These are phyloP conservation scores for Halcyon senegalensis DNA, from an alignment of 2,113 vertebrate genomes.

Conservation along the genomic window DNA sequence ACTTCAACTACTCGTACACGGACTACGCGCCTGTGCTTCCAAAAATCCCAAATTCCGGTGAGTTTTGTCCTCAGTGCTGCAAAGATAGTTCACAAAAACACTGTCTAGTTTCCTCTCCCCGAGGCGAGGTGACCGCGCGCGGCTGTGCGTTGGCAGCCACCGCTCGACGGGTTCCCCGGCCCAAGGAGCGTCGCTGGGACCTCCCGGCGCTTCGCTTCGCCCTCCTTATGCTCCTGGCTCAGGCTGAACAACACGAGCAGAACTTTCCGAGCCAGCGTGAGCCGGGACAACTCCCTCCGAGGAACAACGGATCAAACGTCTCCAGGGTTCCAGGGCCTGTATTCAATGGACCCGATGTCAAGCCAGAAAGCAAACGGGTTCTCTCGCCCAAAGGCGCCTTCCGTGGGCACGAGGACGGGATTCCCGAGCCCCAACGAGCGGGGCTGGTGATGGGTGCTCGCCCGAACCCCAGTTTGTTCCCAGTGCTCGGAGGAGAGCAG, in stretches of 20 bases:
- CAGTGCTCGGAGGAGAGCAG: not conserved
- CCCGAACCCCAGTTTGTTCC: too few relatives aligned
- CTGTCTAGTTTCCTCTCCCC: not conserved
- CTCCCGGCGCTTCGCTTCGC: fast-evolving
- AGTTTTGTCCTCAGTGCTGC: not conserved
- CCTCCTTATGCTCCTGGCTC: not conserved
- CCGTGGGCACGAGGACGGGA: not conserved
- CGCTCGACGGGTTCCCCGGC: not conserved
- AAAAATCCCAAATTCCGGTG: not conserved
- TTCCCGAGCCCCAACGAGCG: fast-evolving
- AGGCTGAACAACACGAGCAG: not conserved
- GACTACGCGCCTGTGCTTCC: not conserved
- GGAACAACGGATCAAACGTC: fast-evolving
- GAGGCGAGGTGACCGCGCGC: fast-evolving
- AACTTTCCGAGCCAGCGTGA: not conserved
- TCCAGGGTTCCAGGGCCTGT: not conserved
- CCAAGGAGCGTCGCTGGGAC: not conserved
- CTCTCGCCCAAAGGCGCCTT: fast-evolving
- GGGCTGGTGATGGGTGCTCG: not conserved
- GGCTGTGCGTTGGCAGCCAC: not conserved
- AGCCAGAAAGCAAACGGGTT: fast-evolving
- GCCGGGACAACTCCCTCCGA: not conserved
- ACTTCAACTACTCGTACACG: not conserved
- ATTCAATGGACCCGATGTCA: not conserved
- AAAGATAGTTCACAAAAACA: constrained; percentile 45